Evolutionary conservation across 2,797 vertebrate genomes (phyloP), one percentile per base, ranked within the genome.

Genomic region (Sebastes cheni): DNA sequence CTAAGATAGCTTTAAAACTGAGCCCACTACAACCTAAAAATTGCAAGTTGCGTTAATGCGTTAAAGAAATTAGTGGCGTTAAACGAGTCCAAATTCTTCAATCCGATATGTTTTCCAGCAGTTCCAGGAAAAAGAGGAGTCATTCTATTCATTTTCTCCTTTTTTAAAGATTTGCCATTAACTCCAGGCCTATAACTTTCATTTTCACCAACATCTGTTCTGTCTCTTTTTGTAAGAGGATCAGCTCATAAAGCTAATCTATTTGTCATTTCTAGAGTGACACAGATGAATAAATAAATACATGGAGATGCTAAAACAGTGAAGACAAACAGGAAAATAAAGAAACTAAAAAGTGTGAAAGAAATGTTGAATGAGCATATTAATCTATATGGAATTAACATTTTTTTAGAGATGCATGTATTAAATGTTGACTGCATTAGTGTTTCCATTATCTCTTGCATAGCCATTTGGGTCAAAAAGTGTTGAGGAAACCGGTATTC

Each of bases 171-270:
- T 2, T 42, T 25, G 6, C 20, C 16, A 66, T 85, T 10, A 59
- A 69, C 20, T 32, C 9, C 14, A 75, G 52, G 22, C n/a, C 13
- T 42, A 32, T 34, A 67, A 70, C 12, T 50, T 68, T 23, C 0
- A 64, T 58, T 75, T 60, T 32, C 27, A 20, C 14, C 67, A 64
- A 36, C 67, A 78, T 77, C 70, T 78, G 70, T 67, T 78, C 39
- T 18, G 13, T 65, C 29, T 66, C 14, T 52, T 70, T 62, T 69
- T 29, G 20, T 9, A 36, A 72, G 32, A 5, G 7, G 34, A 46
- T 60, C n/a, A 34, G 18, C 42, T 29, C 62, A 62, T 52, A 1
- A 23, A 66, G 6, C 39, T 56, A 39, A 66, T 71, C 23, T 30
- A 50, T 64, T 46, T 56, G 75, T 67, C 32, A 68, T 39, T 56